phyloP scores from a whole-genome alignment of 2,888 invertebrate genomes.

The Rhagophthalmus giganteus region DNA sequence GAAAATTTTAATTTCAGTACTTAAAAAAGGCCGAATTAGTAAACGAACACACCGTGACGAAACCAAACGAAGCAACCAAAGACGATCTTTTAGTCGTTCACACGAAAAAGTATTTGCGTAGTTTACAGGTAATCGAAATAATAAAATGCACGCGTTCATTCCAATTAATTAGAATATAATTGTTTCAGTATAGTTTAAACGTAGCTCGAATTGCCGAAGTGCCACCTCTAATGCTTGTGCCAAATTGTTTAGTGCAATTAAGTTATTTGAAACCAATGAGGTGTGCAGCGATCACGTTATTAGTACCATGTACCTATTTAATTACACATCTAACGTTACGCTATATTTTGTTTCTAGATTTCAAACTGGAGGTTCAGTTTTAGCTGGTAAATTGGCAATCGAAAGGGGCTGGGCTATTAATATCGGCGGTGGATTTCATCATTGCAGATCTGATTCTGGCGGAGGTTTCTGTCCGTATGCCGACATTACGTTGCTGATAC shows the following conservation, averaged over 20 bases:
- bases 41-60: constrained; percentile 64
- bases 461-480: constrained; percentile 92
- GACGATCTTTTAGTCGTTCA: constrained; percentile 78
- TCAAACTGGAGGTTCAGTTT: constrained; percentile 81
- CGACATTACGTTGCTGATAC: constrained; percentile 79
- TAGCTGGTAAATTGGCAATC: constrained; percentile 81
- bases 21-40: constrained; percentile 61
- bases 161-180: neutral
- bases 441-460: constrained; percentile 74
- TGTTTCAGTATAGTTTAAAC: constrained; percentile 74
- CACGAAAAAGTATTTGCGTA: constrained; percentile 71
- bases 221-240: constrained; percentile 71
- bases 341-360: constrained; percentile 60
- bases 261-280: constrained; percentile 79
- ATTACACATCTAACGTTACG: too few relatives aligned
- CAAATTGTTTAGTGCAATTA: constrained; percentile 75
- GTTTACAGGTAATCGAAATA: constrained; percentile 64
- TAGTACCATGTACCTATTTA: too few relatives aligned
- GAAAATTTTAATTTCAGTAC: constrained; percentile 34
- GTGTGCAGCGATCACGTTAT: too few relatives aligned
- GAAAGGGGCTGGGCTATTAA: constrained; percentile 88
- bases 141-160: neutral
- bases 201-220: constrained; percentile 83
- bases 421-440: constrained; percentile 90
- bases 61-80: constrained; percentile 71